Conservation (phyloP, 2,113 vertebrate species). For the Muscicapa adusta region DNA sequence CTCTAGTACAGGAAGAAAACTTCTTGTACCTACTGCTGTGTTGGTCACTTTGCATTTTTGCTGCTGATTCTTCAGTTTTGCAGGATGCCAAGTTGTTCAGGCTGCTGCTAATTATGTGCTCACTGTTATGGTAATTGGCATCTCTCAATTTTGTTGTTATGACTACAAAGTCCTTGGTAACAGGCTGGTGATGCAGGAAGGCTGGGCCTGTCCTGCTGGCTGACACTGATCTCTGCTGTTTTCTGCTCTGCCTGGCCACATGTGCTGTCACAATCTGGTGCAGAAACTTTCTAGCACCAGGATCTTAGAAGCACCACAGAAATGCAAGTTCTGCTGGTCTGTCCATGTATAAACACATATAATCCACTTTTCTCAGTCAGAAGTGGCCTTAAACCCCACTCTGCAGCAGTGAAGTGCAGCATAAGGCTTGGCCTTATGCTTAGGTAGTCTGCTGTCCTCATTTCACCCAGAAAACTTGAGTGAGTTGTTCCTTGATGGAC, state of each 20-base stretch:
- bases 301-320: neutral
- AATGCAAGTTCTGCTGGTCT: neutral
- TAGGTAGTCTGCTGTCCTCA: neutral
- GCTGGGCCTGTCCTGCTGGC: neutral
- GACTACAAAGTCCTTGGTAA: neutral
- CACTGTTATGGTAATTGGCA: neutral
- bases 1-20: neutral
- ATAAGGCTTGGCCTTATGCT: neutral
- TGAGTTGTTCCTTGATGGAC: neutral
- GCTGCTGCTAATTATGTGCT: constrained; percentile 34
- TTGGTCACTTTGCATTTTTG: neutral
- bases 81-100: neutral
- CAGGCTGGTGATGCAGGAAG: neutral
- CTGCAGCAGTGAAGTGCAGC: neutral
- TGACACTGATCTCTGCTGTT: neutral
- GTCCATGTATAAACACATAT: accelerated
- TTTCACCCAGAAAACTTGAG: neutral
- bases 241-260: neutral
- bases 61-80: constrained; percentile 17
- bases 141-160: constrained; percentile 29
- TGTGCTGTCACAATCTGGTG: neutral
- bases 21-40: neutral
- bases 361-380: neutral
- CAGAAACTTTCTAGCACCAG: neutral
- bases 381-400: neutral